These are phyloP conservation scores for Thalpophila matura DNA, from an alignment of 2,888 invertebrate genomes.

Conservation along the genomic window DNA sequence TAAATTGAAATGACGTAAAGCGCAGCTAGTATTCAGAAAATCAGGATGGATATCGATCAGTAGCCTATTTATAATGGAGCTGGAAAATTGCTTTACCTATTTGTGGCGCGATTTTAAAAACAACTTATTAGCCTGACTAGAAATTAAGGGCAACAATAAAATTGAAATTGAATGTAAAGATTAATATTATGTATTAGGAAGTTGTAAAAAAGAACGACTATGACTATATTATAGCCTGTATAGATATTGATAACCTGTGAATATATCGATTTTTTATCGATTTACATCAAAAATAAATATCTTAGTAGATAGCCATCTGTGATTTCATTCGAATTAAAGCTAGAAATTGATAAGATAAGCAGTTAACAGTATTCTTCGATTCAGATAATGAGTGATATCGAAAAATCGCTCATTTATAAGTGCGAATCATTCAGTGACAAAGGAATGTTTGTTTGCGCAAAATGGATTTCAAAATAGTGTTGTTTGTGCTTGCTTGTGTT, in stretches of 20 bases:
- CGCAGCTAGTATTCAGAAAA: too few relatives aligned
- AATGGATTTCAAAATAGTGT: constrained; percentile 65
- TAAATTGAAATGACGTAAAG: too few relatives aligned
- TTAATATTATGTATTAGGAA: too few relatives aligned
- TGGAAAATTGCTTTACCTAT: too few relatives aligned
- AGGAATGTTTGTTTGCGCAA: constrained; percentile 42
- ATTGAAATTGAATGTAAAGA: too few relatives aligned
- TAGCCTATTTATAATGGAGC: too few relatives aligned
- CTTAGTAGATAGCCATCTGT: constrained; percentile 51
- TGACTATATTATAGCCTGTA: background rate
- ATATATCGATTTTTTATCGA: constrained; percentile 15
- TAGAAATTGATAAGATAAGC: constrained; percentile 60
- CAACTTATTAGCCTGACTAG: too few relatives aligned
- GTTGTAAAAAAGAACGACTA: too few relatives aligned
- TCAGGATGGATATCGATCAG: too few relatives aligned
- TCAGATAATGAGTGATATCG: constrained; percentile 56
- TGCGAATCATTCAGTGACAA: constrained; percentile 43
- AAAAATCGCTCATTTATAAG: constrained; percentile 45
- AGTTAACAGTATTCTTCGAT: constrained; percentile 50
- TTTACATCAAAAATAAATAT: constrained; percentile 41
- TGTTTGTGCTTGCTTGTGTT: constrained; percentile 71
- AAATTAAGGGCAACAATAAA: too few relatives aligned
- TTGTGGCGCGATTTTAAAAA: too few relatives aligned
- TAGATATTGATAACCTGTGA: background rate
- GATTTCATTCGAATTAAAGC: constrained; percentile 52